phyloP scores from a whole-genome alignment of 2,888 invertebrate genomes.

The Anarsia innoxiella region DNA sequence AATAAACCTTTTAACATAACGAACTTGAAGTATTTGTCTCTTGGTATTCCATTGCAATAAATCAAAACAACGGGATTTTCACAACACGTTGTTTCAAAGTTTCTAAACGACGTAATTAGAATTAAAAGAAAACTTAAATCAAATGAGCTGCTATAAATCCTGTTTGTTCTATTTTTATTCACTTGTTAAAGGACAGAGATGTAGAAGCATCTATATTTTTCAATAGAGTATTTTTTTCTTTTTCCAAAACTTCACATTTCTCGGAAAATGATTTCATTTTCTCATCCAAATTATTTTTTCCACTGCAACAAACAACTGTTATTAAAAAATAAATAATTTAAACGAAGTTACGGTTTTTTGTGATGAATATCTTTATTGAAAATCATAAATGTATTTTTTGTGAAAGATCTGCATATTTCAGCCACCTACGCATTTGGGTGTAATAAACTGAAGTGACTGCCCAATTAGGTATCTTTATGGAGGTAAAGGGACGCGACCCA shows the following conservation, averaged over 20 bases:
- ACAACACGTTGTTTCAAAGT: not conserved
- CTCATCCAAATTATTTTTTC: slow-evolving; percentile 32
- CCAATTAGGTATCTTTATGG: not conserved
- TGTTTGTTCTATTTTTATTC: too few relatives aligned
- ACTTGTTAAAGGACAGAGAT: not conserved
- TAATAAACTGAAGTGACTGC: not conserved
- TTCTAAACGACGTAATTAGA: not conserved
- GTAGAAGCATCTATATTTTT: slow-evolving; percentile 10
- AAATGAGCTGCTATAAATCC: not conserved
- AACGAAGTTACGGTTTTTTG: not conserved
- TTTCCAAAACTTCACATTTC: slow-evolving; percentile 27
- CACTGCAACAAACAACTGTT: slow-evolving; percentile 27
- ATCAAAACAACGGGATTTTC: not conserved
- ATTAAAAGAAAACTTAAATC: not conserved
- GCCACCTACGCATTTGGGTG: not conserved
- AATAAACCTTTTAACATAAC: too few relatives aligned
- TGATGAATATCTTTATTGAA: not conserved
- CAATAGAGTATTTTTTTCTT: slow-evolving; percentile 21
- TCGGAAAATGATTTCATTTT: slow-evolving; percentile 28
- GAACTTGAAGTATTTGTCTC: not conserved
- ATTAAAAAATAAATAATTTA: not conserved
- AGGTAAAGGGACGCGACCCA: too few relatives aligned
- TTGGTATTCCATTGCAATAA: not conserved
- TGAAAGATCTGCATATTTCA: not conserved
- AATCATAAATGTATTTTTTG: not conserved